Conservation (phyloP, 2,113 vertebrate genomes). For the Gnathochromis pfefferi region DNA sequence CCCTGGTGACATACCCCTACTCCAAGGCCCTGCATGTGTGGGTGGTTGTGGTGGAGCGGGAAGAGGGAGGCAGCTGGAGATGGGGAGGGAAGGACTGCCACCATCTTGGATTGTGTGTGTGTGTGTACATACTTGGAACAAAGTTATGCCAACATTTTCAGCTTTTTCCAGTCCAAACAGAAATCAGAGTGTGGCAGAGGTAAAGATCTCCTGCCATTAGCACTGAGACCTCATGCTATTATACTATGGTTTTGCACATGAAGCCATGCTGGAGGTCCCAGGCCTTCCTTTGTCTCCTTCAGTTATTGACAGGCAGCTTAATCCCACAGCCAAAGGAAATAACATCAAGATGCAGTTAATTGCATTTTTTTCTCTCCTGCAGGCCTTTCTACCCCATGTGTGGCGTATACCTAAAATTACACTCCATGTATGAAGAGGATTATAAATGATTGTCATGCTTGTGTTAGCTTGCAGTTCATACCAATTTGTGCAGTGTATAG, state of each 20-base stretch:
- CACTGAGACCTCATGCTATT: background rate
- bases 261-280: constrained; percentile 42
- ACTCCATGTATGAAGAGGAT: constrained; percentile 51
- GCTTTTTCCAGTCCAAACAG: background rate
- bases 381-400: constrained; percentile 64
- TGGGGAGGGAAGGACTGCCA: too few species aligned
- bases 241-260: background rate
- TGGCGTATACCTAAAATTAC: constrained; percentile 66
- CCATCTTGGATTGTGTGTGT: background rate
- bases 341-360: constrained; percentile 62
- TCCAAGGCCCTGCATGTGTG: too few species aligned
- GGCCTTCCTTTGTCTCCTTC: constrained; percentile 29
- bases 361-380: constrained; percentile 46
- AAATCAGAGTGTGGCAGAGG: background rate
- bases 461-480: constrained; percentile 61
- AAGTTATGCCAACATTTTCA: background rate
- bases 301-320: constrained; percentile 42
- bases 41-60: too few species aligned
- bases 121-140: background rate
- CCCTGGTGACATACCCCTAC: too few species aligned
- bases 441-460: constrained; percentile 44
- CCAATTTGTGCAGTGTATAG: constrained; percentile 56
- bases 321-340: constrained; percentile 59
- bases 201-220: background rate
- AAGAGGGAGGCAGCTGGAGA: too few species aligned